A percentile compares a stretch with the other conserved stretches of the same genome.
Conservation (phyloP, 64 coral and sea anemone species). For the Platygyra sinensis region DNA sequence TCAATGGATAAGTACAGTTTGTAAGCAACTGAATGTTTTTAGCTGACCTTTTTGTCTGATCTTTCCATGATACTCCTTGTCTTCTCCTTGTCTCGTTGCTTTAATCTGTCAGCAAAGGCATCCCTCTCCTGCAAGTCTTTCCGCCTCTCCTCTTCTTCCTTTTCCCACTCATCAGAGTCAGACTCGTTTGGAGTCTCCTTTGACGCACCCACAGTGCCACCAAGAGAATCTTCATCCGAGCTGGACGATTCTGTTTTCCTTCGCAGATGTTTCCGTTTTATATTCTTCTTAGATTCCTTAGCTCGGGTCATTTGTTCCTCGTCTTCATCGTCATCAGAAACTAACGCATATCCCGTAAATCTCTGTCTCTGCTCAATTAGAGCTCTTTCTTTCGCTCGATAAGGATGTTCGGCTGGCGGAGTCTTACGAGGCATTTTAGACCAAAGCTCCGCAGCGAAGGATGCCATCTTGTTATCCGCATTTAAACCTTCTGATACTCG, state of each 20-base stretch:
- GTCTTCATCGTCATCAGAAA: conserved; percentile 94
- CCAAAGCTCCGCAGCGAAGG: conserved; percentile 83
- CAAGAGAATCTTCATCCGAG: conserved; percentile 64
- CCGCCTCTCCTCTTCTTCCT: conserved; percentile 72
- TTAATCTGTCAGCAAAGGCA: conserved; percentile 92
- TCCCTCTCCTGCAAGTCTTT: conserved; percentile 91
- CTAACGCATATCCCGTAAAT: conserved; percentile 71
- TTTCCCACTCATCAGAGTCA: conserved; percentile 94
- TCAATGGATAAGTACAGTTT: no score
- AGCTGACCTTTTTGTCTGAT: no score
- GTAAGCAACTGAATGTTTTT: neutral
- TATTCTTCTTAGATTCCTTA: conserved; percentile 57
- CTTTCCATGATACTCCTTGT: conserved; percentile 92
- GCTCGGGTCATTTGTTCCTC: conserved; percentile 55
- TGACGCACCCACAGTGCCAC: neutral
- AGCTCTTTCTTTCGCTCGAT: conserved; percentile 78
- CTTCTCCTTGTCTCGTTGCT: conserved; percentile 90
- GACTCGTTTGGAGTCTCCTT: conserved; percentile 60
- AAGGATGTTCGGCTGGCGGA: conserved; percentile 63
- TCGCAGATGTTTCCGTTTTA: conserved; percentile 89
- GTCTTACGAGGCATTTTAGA: conserved; percentile 76
- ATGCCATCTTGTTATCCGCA: conserved; percentile 67
- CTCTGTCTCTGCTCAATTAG: conserved; percentile 78
- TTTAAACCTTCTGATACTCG: conserved; percentile 77
- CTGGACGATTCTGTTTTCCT: conserved; percentile 74